Evolutionary conservation across 2,888 invertebrate species (phyloP).

Genomic region (Anoplius nigerrimus): DNA sequence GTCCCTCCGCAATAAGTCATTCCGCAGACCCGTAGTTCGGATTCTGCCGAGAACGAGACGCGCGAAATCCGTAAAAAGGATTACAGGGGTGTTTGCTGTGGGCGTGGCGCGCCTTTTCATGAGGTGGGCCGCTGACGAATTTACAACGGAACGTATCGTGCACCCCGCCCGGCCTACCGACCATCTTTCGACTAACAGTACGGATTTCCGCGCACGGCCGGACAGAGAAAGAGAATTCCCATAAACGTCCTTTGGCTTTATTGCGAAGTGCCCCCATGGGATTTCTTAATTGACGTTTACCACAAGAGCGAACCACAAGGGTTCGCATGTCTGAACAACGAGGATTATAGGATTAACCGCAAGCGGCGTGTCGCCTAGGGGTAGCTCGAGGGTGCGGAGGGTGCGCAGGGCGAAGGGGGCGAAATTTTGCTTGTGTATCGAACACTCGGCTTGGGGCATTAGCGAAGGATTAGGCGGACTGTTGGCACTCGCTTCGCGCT

Average conservation of each 20-base stretch:
- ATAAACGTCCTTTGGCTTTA: background rate
- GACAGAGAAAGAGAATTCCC: background rate
- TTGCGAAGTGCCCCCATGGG: constrained; percentile 24
- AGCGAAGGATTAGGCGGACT: constrained; percentile 53
- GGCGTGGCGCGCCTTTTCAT: constrained; percentile 1
- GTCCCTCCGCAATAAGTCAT: too few relatives aligned
- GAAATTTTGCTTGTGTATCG: background rate
- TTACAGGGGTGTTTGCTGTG: constrained; percentile 1
- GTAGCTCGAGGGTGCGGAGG: too few relatives aligned
- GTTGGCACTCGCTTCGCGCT: constrained; percentile 53
- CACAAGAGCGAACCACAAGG: constrained; percentile 18
- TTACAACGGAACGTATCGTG: background rate
- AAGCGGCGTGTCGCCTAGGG: background rate
- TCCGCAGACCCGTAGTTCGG: too few relatives aligned
- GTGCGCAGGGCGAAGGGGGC: background rate
- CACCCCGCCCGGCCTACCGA: background rate
- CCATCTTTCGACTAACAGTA: background rate
- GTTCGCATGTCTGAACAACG: constrained; percentile 19
- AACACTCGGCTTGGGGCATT: constrained; percentile 17
- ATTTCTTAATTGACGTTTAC: constrained; percentile 25
- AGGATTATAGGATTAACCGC: constrained; percentile 50
- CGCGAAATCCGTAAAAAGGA: constrained; percentile 1
- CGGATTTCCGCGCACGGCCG: background rate
- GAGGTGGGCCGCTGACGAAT: background rate
- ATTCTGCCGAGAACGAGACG: too few relatives aligned